These are phyloP conservation scores for Acleris emargana DNA, from an alignment of 2,888 invertebrate species.

Conservation along the genomic window DNA sequence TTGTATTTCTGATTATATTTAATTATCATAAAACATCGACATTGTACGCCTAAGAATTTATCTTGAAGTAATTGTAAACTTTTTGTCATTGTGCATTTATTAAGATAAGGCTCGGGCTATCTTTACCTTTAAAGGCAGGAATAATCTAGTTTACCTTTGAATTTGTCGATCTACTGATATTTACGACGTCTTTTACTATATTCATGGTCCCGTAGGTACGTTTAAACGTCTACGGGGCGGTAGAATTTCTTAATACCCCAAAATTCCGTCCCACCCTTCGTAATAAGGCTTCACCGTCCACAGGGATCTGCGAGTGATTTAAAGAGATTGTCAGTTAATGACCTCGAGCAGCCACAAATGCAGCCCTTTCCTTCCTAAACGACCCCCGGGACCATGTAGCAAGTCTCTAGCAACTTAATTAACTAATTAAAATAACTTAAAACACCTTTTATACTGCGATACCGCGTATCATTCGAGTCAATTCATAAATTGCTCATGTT, in stretches of 20 bases:
- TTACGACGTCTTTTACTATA: not conserved
- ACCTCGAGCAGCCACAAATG: slow-evolving; percentile 70
- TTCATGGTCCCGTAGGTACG: not conserved
- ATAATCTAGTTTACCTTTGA: no score
- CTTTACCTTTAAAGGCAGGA: no score
- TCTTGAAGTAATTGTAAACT: no score
- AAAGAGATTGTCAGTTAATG: slow-evolving; percentile 80
- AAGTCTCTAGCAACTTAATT: slow-evolving; percentile 41
- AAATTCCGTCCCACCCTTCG: slow-evolving; percentile 61
- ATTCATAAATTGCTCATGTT: slow-evolving; percentile 37
- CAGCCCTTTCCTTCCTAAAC: slow-evolving; percentile 68
- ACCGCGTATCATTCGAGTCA: slow-evolving; percentile 3
- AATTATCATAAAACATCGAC: no score
- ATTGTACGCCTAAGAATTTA: no score
- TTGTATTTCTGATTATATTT: no score
- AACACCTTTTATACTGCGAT: not conserved
- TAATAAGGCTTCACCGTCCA: slow-evolving; percentile 67
- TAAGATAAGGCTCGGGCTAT: no score
- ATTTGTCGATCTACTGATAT: no score
- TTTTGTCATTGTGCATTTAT: no score
- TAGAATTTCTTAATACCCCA: slow-evolving; percentile 72
- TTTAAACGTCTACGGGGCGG: slow-evolving; percentile 45
- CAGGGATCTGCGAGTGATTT: slow-evolving; percentile 77
- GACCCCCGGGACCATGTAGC: slow-evolving; percentile 49
- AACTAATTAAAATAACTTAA: slow-evolving; percentile 28